Conservation (phyloP, 2,888 invertebrate genomes). For the Dryobotodes eremita region DNA sequence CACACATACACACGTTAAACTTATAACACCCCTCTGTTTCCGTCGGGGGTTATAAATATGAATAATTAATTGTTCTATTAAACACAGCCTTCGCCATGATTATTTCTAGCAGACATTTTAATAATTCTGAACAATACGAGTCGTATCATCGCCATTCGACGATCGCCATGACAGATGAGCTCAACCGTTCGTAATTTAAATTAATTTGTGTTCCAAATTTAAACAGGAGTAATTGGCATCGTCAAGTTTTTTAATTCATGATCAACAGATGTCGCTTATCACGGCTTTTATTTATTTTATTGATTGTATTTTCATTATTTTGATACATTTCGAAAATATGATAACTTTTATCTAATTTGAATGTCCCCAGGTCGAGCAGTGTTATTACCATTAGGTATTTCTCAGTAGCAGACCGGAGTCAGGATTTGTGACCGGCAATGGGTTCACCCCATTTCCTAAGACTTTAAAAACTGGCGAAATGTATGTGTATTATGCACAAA, state of each 20-base stretch:
- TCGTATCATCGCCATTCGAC: slow-evolving; percentile 14
- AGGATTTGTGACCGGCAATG: background rate
- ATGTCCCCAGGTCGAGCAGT: too few relatives aligned
- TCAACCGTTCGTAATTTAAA: slow-evolving; percentile 71
- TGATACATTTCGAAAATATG: background rate
- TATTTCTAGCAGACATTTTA: slow-evolving; percentile 3
- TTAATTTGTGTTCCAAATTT: slow-evolving; percentile 71
- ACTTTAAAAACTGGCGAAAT: background rate
- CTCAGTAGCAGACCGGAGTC: background rate
- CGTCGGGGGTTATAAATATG: background rate
- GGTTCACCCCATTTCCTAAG: too few relatives aligned
- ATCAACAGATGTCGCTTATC: slow-evolving; percentile 76
- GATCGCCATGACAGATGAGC: slow-evolving; percentile 28
- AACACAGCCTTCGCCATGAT: background rate
- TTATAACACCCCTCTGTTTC: too few relatives aligned
- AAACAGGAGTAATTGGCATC: slow-evolving; percentile 73
- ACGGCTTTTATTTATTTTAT: slow-evolving; percentile 10
- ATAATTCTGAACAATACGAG: slow-evolving; percentile 15
- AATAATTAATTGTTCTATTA: slow-evolving; percentile 2
- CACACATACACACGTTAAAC: too few relatives aligned
- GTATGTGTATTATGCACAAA: too few relatives aligned
- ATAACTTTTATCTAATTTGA: background rate
- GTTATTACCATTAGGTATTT: background rate
- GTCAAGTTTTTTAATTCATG: slow-evolving; percentile 77
- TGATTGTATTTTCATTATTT: background rate